Evolutionary conservation across 2,888 invertebrate genomes (phyloP).

Genomic region (Pimpla rufipes): DNA sequence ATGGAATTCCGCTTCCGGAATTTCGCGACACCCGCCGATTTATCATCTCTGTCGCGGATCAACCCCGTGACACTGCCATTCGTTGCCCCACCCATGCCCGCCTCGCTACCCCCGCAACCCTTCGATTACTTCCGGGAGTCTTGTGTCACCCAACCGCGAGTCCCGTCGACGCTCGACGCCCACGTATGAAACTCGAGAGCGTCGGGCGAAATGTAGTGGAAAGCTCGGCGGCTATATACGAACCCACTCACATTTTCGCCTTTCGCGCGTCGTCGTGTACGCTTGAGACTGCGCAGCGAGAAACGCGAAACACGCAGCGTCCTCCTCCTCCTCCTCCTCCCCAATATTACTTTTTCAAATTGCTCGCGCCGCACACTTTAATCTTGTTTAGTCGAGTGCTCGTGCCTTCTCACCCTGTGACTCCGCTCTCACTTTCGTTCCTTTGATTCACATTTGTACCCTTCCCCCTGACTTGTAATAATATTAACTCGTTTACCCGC

Average conservation of each 20-base stretch:
- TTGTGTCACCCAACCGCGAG: not conserved
- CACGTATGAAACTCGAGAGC: not conserved
- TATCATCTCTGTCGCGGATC: slow-evolving; percentile 20
- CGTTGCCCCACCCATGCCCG: not conserved
- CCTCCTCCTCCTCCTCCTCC: not conserved
- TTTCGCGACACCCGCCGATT: slow-evolving; percentile 33
- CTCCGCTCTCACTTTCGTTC: slow-evolving; percentile 11
- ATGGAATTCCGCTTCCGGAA: slow-evolving; percentile 43
- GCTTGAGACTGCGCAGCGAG: not conserved
- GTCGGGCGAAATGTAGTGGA: slow-evolving; percentile 24
- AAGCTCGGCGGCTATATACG: slow-evolving; percentile 9
- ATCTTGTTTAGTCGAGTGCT: slow-evolving; percentile 40
- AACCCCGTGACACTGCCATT: not conserved
- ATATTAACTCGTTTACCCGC: slow-evolving; percentile 8
- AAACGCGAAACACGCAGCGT: slow-evolving; percentile 10
- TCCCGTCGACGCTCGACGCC: not conserved
- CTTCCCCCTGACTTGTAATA: slow-evolving; percentile 1
- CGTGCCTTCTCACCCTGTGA: slow-evolving; percentile 15
- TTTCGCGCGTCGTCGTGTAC: slow-evolving; percentile 3
- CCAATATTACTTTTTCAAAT: slow-evolving; percentile 41
- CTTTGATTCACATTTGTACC: slow-evolving; percentile 16
- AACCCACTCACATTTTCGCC: slow-evolving; percentile 22
- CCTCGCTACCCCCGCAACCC: not conserved
- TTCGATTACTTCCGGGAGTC: slow-evolving; percentile 39
- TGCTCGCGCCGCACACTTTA: slow-evolving; percentile 28